A percentile compares a stretch with the other conserved stretches of the same genome.
Evolutionary conservation across 2,888 invertebrate genomes (phyloP).

Genomic region (Oscheius onirici): DNA sequence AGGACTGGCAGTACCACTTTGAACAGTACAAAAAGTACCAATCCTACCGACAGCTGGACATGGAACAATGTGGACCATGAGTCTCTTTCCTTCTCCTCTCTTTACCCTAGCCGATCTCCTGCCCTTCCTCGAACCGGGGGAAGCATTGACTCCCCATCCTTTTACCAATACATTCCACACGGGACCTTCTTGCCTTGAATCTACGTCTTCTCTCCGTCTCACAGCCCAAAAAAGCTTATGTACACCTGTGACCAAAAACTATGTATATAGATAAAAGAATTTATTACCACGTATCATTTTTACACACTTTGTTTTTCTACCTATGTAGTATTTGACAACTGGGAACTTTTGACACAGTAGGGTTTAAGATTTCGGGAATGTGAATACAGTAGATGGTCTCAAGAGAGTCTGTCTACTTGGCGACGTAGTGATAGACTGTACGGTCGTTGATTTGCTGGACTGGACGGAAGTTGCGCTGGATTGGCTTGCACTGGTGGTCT

Average conservation of each 20-base stretch:
- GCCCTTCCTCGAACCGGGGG: constrained; percentile 3
- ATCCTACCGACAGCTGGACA: constrained; percentile 62
- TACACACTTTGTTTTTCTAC: not conserved
- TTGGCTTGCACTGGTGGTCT: constrained; percentile 51
- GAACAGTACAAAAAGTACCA: constrained; percentile 71
- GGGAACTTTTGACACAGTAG: constrained; percentile 7
- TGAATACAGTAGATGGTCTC: not conserved
- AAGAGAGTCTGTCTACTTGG: constrained; percentile 15
- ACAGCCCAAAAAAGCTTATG: not conserved
- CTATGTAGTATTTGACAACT: not conserved
- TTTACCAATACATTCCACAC: constrained; percentile 21
- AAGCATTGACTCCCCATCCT: not conserved
- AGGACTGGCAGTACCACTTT: constrained; percentile 71
- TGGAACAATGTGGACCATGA: constrained; percentile 44
- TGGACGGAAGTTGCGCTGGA: constrained; percentile 64
- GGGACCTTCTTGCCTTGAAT: constrained; percentile 23
- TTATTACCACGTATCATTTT: constrained; percentile 1
- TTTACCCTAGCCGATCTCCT: not conserved
- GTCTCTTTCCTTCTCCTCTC: not conserved
- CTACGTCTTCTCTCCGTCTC: not conserved
- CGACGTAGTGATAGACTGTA: constrained; percentile 41
- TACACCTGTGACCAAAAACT: no score
- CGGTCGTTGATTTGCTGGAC: constrained; percentile 61
- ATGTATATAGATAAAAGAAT: not conserved
- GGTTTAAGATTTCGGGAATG: not conserved